These are phyloP conservation scores for Halcyon leucocephala DNA, from an alignment of 2,797 vertebrate genomes.

Conservation along the genomic window DNA sequence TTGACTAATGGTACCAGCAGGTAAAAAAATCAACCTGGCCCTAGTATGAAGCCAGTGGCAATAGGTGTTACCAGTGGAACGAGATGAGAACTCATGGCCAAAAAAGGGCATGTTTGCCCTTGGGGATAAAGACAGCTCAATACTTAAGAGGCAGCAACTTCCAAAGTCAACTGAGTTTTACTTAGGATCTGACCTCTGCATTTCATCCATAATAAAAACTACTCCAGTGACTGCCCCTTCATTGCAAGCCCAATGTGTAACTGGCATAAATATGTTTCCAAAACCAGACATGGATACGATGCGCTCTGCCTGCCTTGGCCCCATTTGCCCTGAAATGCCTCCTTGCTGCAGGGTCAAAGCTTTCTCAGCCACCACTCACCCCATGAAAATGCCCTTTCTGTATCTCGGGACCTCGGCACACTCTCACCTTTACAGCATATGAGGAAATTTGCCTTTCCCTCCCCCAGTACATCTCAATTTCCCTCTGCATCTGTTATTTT, in stretches of 20 bases:
- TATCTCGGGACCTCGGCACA: neutral
- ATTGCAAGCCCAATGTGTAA: neutral
- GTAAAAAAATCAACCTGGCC: neutral
- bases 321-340: rapidly evolving
- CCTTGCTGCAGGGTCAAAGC: neutral
- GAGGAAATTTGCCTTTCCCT: neutral
- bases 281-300: neutral
- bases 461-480: neutral
- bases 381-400: neutral
- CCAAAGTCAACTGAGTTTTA: neutral
- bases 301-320: neutral
- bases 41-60: neutral
- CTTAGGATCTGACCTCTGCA: neutral
- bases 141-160: neutral
- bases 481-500: constrained; percentile 5
- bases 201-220: neutral
- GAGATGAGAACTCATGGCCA: neutral
- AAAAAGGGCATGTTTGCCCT: neutral
- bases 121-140: neutral
- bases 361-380: neutral
- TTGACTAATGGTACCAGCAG: neutral
- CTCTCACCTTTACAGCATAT: rapidly evolving
- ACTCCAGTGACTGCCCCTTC: neutral
- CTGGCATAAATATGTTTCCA: neutral
- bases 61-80: neutral